Evolutionary conservation across 1,140 invertebrate genomes (phyloP), one percentile per base, ranked within the genome.

Genomic region (Glomeris maerens): DNA sequence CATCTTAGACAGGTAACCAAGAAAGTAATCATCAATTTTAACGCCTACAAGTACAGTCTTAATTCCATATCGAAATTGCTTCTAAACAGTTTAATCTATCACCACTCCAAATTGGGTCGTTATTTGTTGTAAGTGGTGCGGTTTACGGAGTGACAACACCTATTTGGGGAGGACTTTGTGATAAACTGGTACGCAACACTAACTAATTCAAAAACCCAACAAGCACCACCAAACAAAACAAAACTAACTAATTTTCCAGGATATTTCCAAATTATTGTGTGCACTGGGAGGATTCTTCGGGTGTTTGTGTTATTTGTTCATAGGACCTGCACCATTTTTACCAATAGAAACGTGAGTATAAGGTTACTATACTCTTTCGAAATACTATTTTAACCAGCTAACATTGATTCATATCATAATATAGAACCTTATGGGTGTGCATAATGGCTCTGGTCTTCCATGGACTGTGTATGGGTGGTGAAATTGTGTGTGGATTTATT

Each of bases 101-200:
- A 17, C 83, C 84, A 0, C 73, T 86, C 4, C 61, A 84, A 5
- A 68, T 89, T 27, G 87, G 87, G 0, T 62, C 88, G 13, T 82
- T 89, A 76, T 92, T 92, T 64, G 76, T 92, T 14, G 81, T 91
- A 39, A 88, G 85, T 60, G 87, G 87, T 2, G 86, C 80, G 1
- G 77, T 80, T 14, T 92, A 92, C 65, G 85, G 84, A 0, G 36
- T 84, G 0, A 81, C 82, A 0, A 83, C 85, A 3, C 36, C 39
- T 4, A 44, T 49, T 3, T 49, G 48, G 48, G 48, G 48, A 26
- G 3, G 48, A 3, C 25, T 49, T 4, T 49, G 36, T 42, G 48
- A 49, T 5, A 17, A 4, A 29, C 5, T 3, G 46, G 46, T 48
- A 48, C 14, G 46, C 25, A 36, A 10, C 17, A 36, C 31, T 36